Evolutionary conservation across 2,888 invertebrate genomes (phyloP), one percentile per base, ranked within the genome.

Genomic region (Nebria salina): DNA sequence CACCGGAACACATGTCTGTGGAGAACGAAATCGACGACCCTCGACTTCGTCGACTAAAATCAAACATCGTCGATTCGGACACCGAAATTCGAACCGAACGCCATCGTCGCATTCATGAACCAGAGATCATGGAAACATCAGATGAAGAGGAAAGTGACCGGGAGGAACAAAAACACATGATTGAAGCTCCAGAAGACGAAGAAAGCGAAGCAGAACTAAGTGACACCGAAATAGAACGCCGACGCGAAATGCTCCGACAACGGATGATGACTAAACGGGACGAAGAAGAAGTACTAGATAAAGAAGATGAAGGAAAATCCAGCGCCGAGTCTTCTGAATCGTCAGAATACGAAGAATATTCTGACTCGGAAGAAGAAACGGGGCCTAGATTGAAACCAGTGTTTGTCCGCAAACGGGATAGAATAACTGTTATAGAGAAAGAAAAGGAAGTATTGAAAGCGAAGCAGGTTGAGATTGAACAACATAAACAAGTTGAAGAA

Each of bases 341-440:
- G 75, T 95, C 96, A 0, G 94, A 94, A 84, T 96, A 96, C 87
- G 96, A 97, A 85, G 95, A 95, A 86, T 95, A 96, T 85, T 94
- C 95, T 43, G 96, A 96, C 88, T 96, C 96, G 82, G 96, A 97
- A 88, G 96, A 96, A 88, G 98, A 98, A 86, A 95, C 95, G 82
- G 96, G 96, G 6, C 97, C 98, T 0, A 90, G 98, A 80, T 91
- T 98, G 8, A 98, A 98, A 87, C 98, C 98, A 0, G 95, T 98
- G 0, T 98, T 98, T 90, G 97, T 98, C 0, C 91, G 96, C 83
- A 98, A 97, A 85, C 94, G 94, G 81, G 98, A 99, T 86, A 92
- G 99, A 81, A 95, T 99, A 84, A 99, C 99, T 0, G 95, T 99
- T 20, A 95, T 97, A 84, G 99, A 99, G 88, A 95, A 95, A 85